These are phyloP conservation scores for Encarsia formosa DNA, from an alignment of 2,888 invertebrate genomes.

Conservation along the genomic window DNA sequence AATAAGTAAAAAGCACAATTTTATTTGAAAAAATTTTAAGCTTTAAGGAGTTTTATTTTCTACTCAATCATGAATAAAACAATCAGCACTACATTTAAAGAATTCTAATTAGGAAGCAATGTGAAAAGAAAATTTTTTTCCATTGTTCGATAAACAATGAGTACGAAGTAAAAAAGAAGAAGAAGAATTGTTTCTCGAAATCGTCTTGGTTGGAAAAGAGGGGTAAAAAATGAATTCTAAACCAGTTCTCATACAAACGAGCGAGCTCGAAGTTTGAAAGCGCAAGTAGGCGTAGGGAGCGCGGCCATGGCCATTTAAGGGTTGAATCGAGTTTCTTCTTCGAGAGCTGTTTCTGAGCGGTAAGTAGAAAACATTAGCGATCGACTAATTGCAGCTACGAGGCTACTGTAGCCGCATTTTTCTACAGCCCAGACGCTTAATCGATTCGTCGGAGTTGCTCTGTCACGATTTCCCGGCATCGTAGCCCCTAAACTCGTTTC, in stretches of 20 bases:
- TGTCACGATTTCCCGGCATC: conserved; percentile 12
- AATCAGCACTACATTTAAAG: no score
- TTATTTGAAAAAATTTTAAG: no score
- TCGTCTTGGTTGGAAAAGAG: not conserved
- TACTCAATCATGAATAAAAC: no score
- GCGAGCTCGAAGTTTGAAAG: not conserved
- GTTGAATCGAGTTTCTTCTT: not conserved
- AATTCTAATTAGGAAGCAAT: no score
- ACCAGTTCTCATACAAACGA: not conserved
- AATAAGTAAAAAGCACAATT: no score
- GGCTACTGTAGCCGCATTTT: conserved; percentile 33
- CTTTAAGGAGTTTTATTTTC: no score
- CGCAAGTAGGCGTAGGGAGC: not conserved
- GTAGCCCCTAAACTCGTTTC: conserved; percentile 9
- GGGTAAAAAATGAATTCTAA: not conserved
- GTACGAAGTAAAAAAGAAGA: no score
- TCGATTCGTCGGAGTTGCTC: conserved; percentile 40
- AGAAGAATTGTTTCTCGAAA: not conserved
- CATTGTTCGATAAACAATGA: no score
- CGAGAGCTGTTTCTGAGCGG: conserved; percentile 8
- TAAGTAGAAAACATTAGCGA: conserved; percentile 44
- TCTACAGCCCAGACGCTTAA: conserved; percentile 32
- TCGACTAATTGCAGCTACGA: conserved; percentile 42
- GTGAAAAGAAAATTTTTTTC: no score
- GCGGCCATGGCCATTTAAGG: not conserved